Conservation (phyloP, 2,888 invertebrate genomes). For the Brenthis daphne region DNA sequence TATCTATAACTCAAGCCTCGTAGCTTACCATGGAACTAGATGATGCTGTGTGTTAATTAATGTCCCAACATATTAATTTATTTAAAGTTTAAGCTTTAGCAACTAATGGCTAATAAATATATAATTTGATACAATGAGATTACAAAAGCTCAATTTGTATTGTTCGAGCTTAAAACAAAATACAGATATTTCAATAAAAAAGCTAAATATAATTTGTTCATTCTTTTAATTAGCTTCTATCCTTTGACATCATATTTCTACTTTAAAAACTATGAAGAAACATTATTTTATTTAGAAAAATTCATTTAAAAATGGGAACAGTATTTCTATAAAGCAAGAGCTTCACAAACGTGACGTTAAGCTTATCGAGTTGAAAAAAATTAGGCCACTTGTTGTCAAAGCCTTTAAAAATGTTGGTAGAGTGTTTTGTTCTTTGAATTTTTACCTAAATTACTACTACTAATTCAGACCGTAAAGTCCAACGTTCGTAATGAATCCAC, state of each 20-base stretch:
- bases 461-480: conserved; percentile 17
- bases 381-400: conserved; percentile 8
- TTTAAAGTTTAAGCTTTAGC: too few species aligned
- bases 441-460: conserved; percentile 11
- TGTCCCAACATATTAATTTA: too few species aligned
- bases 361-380: conserved; percentile 6
- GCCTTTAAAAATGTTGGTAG: neutral
- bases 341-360: neutral
- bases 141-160: too few species aligned
- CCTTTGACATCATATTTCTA: neutral
- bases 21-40: too few species aligned
- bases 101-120: too few species aligned
- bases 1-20: too few species aligned
- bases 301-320: neutral
- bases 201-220: too few species aligned
- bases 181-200: too few species aligned
- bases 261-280: too few species aligned
- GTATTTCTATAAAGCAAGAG: conserved; percentile 5
- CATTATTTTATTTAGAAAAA: neutral
- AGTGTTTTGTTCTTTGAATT: conserved; percentile 9
- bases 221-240: neutral
- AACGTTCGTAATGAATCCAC: conserved; percentile 13
- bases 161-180: too few species aligned
- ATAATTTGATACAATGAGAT: too few species aligned
- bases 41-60: too few species aligned